phyloP scores from a whole-genome alignment of 2,888 invertebrate species.

The Drosophila anomelani region DNA sequence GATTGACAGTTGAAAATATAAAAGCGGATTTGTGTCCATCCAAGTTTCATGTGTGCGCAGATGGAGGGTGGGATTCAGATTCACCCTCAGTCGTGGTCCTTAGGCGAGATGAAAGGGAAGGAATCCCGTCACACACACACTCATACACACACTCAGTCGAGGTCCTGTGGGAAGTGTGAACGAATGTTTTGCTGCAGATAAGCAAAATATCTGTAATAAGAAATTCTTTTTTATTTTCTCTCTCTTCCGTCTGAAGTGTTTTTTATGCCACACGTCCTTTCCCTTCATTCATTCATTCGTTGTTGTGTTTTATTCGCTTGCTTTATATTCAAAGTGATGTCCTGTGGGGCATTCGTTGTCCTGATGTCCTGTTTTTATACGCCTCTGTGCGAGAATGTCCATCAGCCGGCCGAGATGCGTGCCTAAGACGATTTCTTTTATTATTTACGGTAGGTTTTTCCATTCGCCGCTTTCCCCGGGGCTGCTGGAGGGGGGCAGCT shows the following conservation, averaged over 20 bases:
- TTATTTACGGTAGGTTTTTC: conserved; percentile 69
- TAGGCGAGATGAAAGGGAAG: conserved; percentile 32
- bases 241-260: conserved; percentile 55
- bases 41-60: conserved; percentile 33
- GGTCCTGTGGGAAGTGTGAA: conserved; percentile 66
- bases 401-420: conserved; percentile 75
- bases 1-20: conserved; percentile 82
- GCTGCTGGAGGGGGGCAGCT: conserved; percentile 15
- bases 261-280: conserved; percentile 74
- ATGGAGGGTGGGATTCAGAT: conserved; percentile 14
- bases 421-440: conserved; percentile 81
- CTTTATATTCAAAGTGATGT: conserved; percentile 81
- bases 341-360: conserved; percentile 60
- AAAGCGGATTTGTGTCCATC: conserved; percentile 80
- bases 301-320: conserved; percentile 74
- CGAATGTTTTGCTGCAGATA: conserved; percentile 81
- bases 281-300: conserved; percentile 56
- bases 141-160: not conserved
- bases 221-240: conserved; percentile 77
- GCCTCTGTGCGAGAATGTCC: conserved; percentile 54
- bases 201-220: conserved; percentile 80
- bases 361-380: conserved; percentile 43
- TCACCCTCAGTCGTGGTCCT: conserved; percentile 19
- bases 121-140: not conserved
- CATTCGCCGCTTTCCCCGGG: conserved; percentile 19